Evolutionary conservation across 92 coral and sea anemone genomes (phyloP).

Genomic region (Palythoa heliodiscus): DNA sequence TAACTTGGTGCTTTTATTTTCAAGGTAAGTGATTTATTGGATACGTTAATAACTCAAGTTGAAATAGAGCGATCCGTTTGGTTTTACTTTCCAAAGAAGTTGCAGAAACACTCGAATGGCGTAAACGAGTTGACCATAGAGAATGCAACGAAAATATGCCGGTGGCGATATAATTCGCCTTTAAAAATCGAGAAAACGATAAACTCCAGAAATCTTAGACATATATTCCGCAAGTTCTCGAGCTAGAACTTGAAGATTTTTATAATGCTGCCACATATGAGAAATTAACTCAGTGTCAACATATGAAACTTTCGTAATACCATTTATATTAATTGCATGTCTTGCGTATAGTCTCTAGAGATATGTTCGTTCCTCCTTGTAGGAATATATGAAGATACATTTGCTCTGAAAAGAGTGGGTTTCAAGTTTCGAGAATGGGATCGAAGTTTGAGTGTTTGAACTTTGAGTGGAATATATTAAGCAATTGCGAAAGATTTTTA

Average conservation of each 20-base stretch:
- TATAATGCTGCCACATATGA: background rate
- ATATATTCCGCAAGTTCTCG: background rate
- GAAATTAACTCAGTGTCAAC: too few relatives aligned
- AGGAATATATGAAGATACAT: too few relatives aligned
- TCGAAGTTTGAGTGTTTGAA: background rate
- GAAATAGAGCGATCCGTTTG: background rate
- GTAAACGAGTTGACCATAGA: background rate
- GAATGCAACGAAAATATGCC: background rate
- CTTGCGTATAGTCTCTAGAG: too few relatives aligned
- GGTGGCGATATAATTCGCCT: background rate
- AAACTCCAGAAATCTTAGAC: background rate
- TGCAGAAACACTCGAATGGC: background rate
- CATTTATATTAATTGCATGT: too few relatives aligned
- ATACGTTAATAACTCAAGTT: background rate
- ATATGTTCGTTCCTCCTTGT: too few relatives aligned
- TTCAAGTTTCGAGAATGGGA: too few relatives aligned
- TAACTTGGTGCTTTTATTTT: background rate
- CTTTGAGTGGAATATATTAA: background rate
- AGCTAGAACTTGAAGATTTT: background rate
- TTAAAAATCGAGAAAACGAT: background rate
- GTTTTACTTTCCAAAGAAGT: background rate
- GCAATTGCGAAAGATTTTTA: background rate
- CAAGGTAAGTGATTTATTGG: slow-evolving; percentile 41
- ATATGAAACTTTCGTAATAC: too few relatives aligned
- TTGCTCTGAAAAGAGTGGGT: too few relatives aligned